These are phyloP conservation scores for Lasiommata megera DNA, from an alignment of 2,888 invertebrate species.

Conservation along the genomic window DNA sequence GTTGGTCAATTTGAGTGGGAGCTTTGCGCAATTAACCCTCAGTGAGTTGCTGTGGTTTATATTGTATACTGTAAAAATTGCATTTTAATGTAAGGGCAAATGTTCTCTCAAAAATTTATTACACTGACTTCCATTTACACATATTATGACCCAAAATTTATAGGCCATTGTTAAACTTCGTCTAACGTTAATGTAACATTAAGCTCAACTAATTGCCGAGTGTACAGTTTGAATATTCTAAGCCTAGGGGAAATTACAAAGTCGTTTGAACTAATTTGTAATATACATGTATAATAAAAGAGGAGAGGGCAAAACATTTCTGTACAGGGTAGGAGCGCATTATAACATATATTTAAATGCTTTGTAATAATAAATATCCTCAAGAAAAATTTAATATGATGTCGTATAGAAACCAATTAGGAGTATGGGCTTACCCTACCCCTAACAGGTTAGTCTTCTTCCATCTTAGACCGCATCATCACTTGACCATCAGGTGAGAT, in stretches of 20 bases:
- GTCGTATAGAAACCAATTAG: too few species aligned
- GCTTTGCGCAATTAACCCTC: neutral
- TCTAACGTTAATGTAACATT: constrained; percentile 25
- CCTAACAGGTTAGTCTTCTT: too few species aligned
- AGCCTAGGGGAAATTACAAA: constrained; percentile 20
- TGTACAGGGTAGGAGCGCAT: neutral
- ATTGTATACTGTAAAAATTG: neutral
- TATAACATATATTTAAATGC: neutral
- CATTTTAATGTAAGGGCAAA: constrained; percentile 7
- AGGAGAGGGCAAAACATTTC: neutral
- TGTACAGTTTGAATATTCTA: constrained; percentile 26
- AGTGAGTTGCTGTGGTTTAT: neutral
- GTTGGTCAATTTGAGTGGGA: too few species aligned
- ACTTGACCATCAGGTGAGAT: too few species aligned
- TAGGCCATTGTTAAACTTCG: constrained; percentile 26
- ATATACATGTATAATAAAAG: neutral
- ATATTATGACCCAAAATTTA: constrained; percentile 27
- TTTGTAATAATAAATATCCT: too few species aligned
- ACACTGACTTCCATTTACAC: constrained; percentile 26
- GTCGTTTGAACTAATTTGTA: constrained; percentile 8
- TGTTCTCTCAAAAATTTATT: constrained; percentile 22
- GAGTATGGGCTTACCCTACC: too few species aligned
- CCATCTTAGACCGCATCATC: too few species aligned
- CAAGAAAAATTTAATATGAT: too few species aligned
- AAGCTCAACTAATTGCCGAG: constrained; percentile 26